phyloP scores from a whole-genome alignment of 2,113 vertebrate genomes.

The Sorex araneus region DNA sequence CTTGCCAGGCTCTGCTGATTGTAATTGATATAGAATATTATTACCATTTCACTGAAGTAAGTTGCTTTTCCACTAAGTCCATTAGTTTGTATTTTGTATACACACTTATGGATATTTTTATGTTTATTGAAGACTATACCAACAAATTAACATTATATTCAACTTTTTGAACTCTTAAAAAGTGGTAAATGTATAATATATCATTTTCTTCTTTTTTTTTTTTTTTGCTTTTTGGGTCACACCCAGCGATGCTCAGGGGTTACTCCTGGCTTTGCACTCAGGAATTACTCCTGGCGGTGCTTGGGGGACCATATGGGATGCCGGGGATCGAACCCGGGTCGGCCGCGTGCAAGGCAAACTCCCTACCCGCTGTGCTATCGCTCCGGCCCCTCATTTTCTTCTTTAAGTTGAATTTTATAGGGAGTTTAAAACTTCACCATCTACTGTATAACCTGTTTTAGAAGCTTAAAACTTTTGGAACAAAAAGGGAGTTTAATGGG shows the following conservation, averaged over 20 bases:
- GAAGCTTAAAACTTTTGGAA: neutral
- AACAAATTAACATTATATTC: neutral
- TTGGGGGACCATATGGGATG: too few species aligned
- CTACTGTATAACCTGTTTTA: neutral
- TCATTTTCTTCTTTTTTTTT: neutral
- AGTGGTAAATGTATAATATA: neutral
- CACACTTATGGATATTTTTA: neutral
- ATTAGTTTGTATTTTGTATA: neutral
- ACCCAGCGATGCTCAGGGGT: too few species aligned
- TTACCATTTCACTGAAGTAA: neutral
- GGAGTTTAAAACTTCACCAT: slow-evolving; percentile 24
- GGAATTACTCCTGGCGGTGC: too few species aligned
- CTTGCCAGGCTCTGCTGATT: too few species aligned
- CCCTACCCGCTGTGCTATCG: too few species aligned
- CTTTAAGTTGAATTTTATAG: neutral
- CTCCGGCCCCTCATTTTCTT: neutral
- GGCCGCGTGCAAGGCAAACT: too few species aligned
- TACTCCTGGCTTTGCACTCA: too few species aligned
- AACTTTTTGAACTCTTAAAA: neutral
- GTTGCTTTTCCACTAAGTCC: neutral
- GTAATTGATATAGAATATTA: neutral
- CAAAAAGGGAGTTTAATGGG: too few species aligned
- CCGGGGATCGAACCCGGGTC: too few species aligned
- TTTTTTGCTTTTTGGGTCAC: too few species aligned
- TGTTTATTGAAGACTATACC: neutral